A percentile compares a stretch with the other conserved stretches of the same genome.
phyloP scores from a whole-genome alignment of 2,888 invertebrate species.

The Macropis europaea region DNA sequence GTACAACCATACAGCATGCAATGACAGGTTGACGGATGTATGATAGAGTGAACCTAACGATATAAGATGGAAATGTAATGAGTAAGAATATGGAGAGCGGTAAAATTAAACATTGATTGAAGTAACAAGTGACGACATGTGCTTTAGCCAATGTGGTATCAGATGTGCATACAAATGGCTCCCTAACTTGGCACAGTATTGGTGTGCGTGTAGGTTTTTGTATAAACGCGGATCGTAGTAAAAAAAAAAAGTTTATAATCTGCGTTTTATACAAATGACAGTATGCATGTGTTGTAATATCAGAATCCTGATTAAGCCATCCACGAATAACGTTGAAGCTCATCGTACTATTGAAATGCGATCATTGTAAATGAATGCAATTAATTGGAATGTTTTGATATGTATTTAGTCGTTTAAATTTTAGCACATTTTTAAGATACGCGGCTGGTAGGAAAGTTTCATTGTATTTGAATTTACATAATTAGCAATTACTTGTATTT shows the following conservation, averaged over 20 bases:
- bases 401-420: slow-evolving; percentile 17
- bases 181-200: slow-evolving; percentile 55
- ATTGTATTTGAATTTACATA: neutral
- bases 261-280: slow-evolving; percentile 53
- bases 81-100: slow-evolving; percentile 47
- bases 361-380: slow-evolving; percentile 21
- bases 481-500: slow-evolving; percentile 9
- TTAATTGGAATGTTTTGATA: slow-evolving; percentile 22
- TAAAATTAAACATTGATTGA: slow-evolving; percentile 52
- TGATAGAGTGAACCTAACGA: slow-evolving; percentile 58
- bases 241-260: slow-evolving; percentile 46
- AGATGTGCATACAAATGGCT: slow-evolving; percentile 61
- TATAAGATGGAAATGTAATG: slow-evolving; percentile 50
- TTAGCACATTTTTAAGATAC: slow-evolving; percentile 11
- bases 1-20: slow-evolving; percentile 70
- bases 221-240: slow-evolving; percentile 53
- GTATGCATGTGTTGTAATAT: slow-evolving; percentile 66
- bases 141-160: slow-evolving; percentile 63
- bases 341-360: slow-evolving; percentile 18
- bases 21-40: slow-evolving; percentile 58
- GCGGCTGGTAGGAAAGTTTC: neutral
- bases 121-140: slow-evolving; percentile 51
- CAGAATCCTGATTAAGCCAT: slow-evolving; percentile 65
- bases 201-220: slow-evolving; percentile 61
- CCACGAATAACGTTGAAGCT: slow-evolving; percentile 61